Conservation (phyloP, 2,888 invertebrate genomes). For the Drosophila setosimentum region DNA sequence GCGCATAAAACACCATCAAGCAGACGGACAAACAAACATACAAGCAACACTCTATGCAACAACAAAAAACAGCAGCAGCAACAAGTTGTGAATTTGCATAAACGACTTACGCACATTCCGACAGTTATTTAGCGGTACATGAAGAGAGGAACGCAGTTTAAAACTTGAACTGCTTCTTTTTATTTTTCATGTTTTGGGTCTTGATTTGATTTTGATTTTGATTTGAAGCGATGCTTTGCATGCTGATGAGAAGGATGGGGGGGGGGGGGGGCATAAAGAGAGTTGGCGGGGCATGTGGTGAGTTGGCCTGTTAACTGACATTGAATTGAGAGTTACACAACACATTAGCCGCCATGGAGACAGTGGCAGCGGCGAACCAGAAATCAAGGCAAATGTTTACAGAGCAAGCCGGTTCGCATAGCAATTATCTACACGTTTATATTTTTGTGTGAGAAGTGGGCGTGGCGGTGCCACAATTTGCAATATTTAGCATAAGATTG, state of each 20-base stretch:
- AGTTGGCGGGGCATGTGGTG: conserved; percentile 8
- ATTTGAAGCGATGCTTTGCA: conserved; percentile 57
- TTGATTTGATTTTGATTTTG: conserved; percentile 70
- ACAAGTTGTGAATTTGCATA: conserved; percentile 67
- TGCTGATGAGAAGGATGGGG: conserved; percentile 48
- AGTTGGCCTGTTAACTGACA: conserved; percentile 65
- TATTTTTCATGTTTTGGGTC: conserved; percentile 41
- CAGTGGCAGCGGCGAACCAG: conserved; percentile 32
- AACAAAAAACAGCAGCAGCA: conserved; percentile 15
- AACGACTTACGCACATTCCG: conserved; percentile 69
- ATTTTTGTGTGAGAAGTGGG: conserved; percentile 44
- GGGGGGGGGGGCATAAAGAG: background rate
- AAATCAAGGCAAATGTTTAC: conserved; percentile 72
- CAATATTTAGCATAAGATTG: conserved; percentile 77
- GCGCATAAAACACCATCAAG: conserved; percentile 58
- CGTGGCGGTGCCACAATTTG: conserved; percentile 70
- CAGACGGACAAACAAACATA: conserved; percentile 22
- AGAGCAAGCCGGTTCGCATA: conserved; percentile 66
- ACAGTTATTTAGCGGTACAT: conserved; percentile 70
- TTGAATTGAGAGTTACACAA: conserved; percentile 80
- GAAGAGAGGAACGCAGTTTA: conserved; percentile 31
- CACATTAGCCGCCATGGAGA: conserved; percentile 31
- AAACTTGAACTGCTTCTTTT: conserved; percentile 41
- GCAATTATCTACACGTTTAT: conserved; percentile 57
- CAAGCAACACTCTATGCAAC: conserved; percentile 30